Conservation (phyloP, 1,140 invertebrate species). For the Fopius arisanus region DNA sequence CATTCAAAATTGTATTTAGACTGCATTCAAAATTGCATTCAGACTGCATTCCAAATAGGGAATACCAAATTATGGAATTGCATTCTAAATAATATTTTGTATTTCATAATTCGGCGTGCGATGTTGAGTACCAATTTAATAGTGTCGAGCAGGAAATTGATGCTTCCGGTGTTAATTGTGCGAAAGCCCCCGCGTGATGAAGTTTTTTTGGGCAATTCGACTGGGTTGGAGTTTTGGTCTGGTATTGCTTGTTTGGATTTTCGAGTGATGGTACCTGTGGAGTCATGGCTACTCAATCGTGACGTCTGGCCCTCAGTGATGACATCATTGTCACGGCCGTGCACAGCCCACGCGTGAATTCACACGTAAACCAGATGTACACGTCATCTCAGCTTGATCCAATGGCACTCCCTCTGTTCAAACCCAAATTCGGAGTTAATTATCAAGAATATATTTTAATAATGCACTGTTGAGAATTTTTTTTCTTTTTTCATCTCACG, state of each 20-base stretch:
- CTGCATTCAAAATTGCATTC: no score
- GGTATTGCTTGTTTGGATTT: background rate
- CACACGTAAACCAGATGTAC: background rate
- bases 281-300: background rate
- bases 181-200: background rate
- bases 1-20: no score
- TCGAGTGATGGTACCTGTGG: background rate
- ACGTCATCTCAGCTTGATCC: background rate
- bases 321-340: conserved; percentile 16
- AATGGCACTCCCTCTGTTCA: background rate
- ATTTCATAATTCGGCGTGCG: no score
- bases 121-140: no score
- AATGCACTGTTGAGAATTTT: no score
- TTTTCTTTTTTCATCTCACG: no score
- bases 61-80: no score
- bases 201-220: background rate
- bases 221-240: background rate
- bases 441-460: background rate
- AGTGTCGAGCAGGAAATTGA: background rate
- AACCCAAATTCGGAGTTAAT: background rate
- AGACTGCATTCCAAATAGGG: no score
- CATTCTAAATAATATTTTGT: no score
- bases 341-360: conserved; percentile 7
- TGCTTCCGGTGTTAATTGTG: background rate
- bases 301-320: background rate